These are phyloP conservation scores for Gadopsis marmoratus DNA, from an alignment of 2,797 vertebrate species.

Conservation along the genomic window DNA sequence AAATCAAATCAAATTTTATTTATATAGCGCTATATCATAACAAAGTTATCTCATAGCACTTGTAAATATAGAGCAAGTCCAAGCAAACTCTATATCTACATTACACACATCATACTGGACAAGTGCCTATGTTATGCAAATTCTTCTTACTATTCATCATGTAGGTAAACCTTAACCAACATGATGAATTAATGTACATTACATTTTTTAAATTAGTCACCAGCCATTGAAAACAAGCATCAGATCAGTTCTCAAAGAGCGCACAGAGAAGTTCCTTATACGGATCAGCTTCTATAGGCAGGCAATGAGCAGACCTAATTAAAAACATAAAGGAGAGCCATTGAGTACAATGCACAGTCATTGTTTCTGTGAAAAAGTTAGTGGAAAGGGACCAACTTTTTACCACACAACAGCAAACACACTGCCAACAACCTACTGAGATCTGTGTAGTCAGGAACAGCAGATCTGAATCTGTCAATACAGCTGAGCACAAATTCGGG, in stretches of 20 bases:
- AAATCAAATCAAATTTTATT: too few relatives aligned
- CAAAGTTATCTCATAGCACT: too few relatives aligned
- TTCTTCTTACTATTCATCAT: slow-evolving; percentile 58
- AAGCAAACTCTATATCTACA: too few relatives aligned
- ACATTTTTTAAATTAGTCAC: slow-evolving; percentile 54
- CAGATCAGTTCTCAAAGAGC: slow-evolving; percentile 42
- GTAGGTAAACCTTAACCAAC: slow-evolving; percentile 30
- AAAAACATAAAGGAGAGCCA: slow-evolving; percentile 13
- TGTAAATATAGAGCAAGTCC: too few relatives aligned
- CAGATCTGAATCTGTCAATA: slow-evolving; percentile 50
- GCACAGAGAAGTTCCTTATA: slow-evolving; percentile 27
- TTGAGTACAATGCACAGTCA: slow-evolving; percentile 21
- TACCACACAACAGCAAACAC: slow-evolving; percentile 78
- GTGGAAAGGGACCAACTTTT: slow-evolving; percentile 79
- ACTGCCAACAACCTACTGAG: slow-evolving; percentile 77
- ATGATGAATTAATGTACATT: slow-evolving; percentile 33
- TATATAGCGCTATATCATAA: too few relatives aligned
- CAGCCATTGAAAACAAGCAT: slow-evolving; percentile 51
- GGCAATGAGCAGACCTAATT: slow-evolving; percentile 38
- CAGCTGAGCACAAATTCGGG: slow-evolving; percentile 44
- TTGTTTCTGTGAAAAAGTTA: slow-evolving; percentile 67
- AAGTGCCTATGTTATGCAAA: slow-evolving; percentile 82
- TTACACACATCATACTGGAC: slow-evolving; percentile 65
- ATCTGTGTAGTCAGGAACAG: slow-evolving; percentile 58
- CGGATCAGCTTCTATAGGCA: slow-evolving; percentile 45